Evolutionary conservation across 2,797 vertebrate genomes (phyloP), one percentile per base, ranked within the genome.

Genomic region (Oryzias dopingdopingensis): DNA sequence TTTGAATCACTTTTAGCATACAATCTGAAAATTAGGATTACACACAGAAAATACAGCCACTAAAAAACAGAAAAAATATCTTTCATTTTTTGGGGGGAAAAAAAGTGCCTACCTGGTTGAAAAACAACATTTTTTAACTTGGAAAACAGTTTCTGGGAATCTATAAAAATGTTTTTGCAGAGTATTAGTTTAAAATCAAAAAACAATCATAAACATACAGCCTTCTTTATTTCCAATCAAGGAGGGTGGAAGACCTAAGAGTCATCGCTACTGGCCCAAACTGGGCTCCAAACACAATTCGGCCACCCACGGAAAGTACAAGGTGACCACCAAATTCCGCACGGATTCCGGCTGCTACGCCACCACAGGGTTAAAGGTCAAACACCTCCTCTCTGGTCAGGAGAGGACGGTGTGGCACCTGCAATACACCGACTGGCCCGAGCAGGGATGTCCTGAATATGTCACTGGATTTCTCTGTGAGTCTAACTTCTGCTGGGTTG

Each of bases 351-450:
- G 95, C 80, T 96, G 94, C 91, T 98, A 97, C 46, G 97, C 97
- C 57, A 99, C 96, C 55, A 99, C 96, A 0, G 97, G 97, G 62
- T 86, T 99, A 77, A 99, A 99, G 89, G 94, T 99, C 84, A 98
- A 98, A 81, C 96, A 99, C 85, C 92, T 98, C 64, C 86, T 98
- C 62, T 95, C 94, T 0, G 96, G 96, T 8, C 95, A 98, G 74
- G 97, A 99, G 88, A 94, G 93, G 83, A 99, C 96, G 0, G 96
- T 99, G 49, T 99, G 97, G 97, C 97, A 99, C 87, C 90, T 99
- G 84, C 97, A 99, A 56, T 99, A 98, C 73, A 98, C 96, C 0
- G 96, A 98, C 87, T 99, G 97, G 97, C 97, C 96, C 1, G 96
- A 98, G 62, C 95, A 96, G 0, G 95, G 96, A 49, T 98, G 95